A percentile compares a stretch with the other conserved stretches of the same genome.
Evolutionary conservation across 2,113 vertebrate genomes (phyloP).

Genomic region (Spermophilus dauricus): DNA sequence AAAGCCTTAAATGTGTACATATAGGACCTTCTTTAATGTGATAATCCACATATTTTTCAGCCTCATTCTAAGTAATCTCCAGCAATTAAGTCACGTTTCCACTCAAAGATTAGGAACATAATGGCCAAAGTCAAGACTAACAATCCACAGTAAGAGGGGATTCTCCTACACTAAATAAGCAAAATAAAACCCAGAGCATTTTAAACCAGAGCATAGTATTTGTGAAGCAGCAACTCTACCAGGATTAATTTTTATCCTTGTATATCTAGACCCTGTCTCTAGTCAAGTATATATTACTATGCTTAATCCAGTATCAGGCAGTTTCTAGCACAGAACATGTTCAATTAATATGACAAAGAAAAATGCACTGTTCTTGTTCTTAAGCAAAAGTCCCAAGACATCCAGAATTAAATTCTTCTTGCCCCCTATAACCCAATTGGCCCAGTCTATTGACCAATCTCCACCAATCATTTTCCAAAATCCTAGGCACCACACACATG

Average conservation of each 20-base stretch:
- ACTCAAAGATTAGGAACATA: constrained; percentile 49
- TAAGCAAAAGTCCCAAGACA: background rate
- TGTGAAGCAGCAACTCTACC: background rate
- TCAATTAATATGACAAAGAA: background rate
- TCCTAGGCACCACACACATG: background rate
- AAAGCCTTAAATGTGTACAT: background rate
- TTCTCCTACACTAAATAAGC: background rate
- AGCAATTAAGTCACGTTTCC: constrained; percentile 48
- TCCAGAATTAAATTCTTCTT: background rate
- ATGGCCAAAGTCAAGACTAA: constrained; percentile 1
- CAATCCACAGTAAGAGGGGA: background rate
- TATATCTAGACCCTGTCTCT: background rate
- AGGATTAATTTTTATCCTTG: background rate
- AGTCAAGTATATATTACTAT: background rate
- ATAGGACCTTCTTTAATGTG: background rate
- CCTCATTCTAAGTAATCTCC: background rate
- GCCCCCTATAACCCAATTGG: background rate
- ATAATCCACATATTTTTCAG: background rate
- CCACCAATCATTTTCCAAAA: background rate
- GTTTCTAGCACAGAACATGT: background rate
- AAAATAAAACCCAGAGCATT: constrained; percentile 21
- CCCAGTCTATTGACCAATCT: background rate
- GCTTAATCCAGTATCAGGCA: background rate
- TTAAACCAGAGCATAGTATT: background rate
- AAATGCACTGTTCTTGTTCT: background rate